A percentile compares a stretch with the other conserved stretches of the same genome.
Conservation (phyloP, 2,113 vertebrate species). For the Oncorhynchus gorbuscha region DNA sequence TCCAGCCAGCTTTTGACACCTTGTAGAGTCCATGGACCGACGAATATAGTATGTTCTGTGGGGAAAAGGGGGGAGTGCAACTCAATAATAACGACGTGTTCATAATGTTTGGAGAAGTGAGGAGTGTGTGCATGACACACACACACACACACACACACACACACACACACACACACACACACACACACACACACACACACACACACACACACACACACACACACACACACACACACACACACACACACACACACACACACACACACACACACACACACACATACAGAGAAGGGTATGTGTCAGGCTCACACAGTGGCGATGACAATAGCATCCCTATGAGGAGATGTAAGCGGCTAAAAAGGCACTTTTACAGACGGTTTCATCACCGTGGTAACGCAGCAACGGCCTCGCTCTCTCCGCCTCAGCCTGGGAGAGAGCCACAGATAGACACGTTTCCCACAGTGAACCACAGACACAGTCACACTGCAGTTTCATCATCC, state of each 20-base stretch:
- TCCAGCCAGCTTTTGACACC: too few species aligned
- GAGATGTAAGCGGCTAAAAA: slow-evolving; percentile 51
- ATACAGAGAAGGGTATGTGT: background rate
- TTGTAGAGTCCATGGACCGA: too few species aligned
- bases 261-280: background rate
- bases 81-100: too few species aligned
- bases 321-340: slow-evolving; percentile 47
- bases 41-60: too few species aligned
- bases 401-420: background rate
- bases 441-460: slow-evolving; percentile 63
- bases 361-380: slow-evolving; percentile 66
- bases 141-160: background rate
- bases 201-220: background rate
- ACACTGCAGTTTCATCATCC: slow-evolving; percentile 67
- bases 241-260: slow-evolving; percentile 7
- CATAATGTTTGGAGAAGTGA: too few species aligned
- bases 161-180: slow-evolving; percentile 7
- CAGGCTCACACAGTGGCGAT: slow-evolving; percentile 10
- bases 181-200: background rate
- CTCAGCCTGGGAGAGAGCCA: slow-evolving; percentile 46
- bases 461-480: slow-evolving; percentile 59
- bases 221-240: background rate
- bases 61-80: too few species aligned
- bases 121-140: background rate
- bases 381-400: slow-evolving; percentile 58